A percentile compares a stretch with the other conserved stretches of the same genome.
Conservation (phyloP, 1,140 invertebrate genomes). For the Sycophaga agraensis region DNA sequence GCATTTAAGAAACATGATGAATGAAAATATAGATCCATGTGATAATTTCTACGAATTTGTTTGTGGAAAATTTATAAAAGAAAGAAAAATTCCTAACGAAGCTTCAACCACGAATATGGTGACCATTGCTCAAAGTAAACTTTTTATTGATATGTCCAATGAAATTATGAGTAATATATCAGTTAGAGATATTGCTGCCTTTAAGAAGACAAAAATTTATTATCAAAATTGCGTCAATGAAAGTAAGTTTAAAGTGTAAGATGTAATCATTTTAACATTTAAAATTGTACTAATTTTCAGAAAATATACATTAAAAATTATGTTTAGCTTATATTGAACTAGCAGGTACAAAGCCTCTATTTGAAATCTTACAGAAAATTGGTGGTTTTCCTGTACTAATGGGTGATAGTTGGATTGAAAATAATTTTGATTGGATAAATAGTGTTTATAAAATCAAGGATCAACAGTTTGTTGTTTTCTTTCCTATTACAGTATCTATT, state of each 20-base stretch:
- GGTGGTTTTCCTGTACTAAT: constrained; percentile 43
- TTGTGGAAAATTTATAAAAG: constrained; percentile 74
- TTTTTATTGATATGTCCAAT: constrained; percentile 74
- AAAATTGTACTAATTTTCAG: too few species aligned
- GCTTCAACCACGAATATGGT: constrained; percentile 73
- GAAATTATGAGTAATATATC: constrained; percentile 70
- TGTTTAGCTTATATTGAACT: too few species aligned
- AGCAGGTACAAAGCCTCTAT: too few species aligned
- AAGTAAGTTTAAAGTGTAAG: constrained; percentile 59
- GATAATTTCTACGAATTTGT: constrained; percentile 88
- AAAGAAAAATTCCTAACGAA: constrained; percentile 76
- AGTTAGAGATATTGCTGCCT: constrained; percentile 68
- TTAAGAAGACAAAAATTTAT: constrained; percentile 72
- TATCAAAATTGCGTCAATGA: constrained; percentile 84
- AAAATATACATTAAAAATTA: too few species aligned
- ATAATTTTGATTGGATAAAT: constrained; percentile 76
- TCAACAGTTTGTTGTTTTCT: constrained; percentile 74
- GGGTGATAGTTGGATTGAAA: constrained; percentile 72
- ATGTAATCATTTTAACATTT: too few species aligned
- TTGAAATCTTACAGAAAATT: too few species aligned
- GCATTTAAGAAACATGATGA: too few species aligned
- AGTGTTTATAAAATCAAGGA: constrained; percentile 77
- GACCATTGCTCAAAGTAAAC: constrained; percentile 73
- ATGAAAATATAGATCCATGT: constrained; percentile 77
- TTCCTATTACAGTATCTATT: background rate